phyloP scores from a whole-genome alignment of 2,888 invertebrate species.

The Cephus runcator region DNA sequence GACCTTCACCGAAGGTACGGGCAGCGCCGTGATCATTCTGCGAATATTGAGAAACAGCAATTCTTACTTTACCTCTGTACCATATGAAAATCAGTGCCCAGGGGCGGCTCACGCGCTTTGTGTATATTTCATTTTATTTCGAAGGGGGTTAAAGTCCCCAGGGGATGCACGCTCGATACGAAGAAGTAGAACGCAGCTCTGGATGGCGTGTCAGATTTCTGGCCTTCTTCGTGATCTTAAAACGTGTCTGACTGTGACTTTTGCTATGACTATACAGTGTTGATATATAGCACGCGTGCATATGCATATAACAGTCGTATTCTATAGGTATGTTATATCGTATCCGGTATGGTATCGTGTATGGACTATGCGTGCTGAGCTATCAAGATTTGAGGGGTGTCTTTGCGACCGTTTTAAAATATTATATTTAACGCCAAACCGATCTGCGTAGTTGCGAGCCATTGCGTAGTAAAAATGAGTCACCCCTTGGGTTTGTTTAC shows the following conservation, averaged over 20 bases:
- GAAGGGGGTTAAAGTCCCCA: neutral
- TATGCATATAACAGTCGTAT: neutral
- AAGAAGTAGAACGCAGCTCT: constrained; percentile 29
- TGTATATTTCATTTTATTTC: neutral
- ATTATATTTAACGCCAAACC: neutral
- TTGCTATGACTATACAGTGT: no score
- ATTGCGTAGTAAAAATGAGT: neutral
- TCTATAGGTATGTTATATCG: neutral
- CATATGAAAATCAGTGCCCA: neutral
- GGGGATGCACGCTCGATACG: constrained; percentile 28
- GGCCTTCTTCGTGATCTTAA: neutral
- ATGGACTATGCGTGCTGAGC: neutral
- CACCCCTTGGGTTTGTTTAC: neutral
- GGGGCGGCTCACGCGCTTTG: neutral
- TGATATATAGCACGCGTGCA: neutral
- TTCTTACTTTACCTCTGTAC: neutral
- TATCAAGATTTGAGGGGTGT: neutral
- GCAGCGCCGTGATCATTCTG: constrained; percentile 61
- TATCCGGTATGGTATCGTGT: neutral
- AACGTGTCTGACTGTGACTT: neutral
- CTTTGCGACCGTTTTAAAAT: neutral
- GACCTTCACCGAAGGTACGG: constrained; percentile 60
- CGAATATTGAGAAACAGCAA: constrained; percentile 8
- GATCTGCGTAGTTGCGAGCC: neutral
- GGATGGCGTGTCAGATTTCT: neutral